Percentiles rank a stretch among this genome's conserved stretches.
Conservation (phyloP, 2,113 vertebrate genomes). For the Clarias batrachus region DNA sequence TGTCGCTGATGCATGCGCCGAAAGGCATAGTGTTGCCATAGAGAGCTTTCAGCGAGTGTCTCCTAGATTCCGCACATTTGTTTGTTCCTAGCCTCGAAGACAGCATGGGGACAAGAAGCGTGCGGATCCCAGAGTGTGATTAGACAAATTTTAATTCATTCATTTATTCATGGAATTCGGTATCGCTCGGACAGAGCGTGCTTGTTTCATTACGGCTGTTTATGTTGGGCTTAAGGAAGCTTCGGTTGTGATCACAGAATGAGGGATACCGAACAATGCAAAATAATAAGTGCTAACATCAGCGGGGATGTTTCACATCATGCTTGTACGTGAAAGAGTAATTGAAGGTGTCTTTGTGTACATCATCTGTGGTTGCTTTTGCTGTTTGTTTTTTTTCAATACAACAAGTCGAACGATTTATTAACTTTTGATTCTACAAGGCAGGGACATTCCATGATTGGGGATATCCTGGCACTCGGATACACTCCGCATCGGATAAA, state of each 20-base stretch:
- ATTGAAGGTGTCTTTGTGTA: slow-evolving; percentile 33
- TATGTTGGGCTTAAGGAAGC: slow-evolving; percentile 63
- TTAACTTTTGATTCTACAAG: too few species aligned
- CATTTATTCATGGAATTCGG: slow-evolving; percentile 75
- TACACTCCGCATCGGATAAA: too few species aligned
- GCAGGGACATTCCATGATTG: too few species aligned
- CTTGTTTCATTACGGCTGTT: slow-evolving; percentile 68
- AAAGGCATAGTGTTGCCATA: slow-evolving; percentile 65
- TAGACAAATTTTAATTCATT: slow-evolving; percentile 75
- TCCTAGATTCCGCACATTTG: slow-evolving; percentile 64
- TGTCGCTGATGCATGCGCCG: slow-evolving; percentile 66
- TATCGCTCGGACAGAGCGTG: slow-evolving; percentile 63
- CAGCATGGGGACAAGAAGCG: slow-evolving; percentile 10
- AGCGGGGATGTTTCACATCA: slow-evolving; percentile 58
- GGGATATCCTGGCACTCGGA: too few species aligned
- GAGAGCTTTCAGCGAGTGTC: slow-evolving; percentile 56
- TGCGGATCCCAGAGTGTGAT: slow-evolving; percentile 68
- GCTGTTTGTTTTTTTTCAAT: too few species aligned
- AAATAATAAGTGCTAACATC: slow-evolving; percentile 60
- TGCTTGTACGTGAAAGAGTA: slow-evolving; percentile 54
- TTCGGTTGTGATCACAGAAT: slow-evolving; percentile 60
- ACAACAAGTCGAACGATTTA: too few species aligned
- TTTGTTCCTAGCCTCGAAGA: slow-evolving; percentile 61
- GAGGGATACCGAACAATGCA: slow-evolving; percentile 62
- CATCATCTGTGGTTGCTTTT: slow-evolving; percentile 41